phyloP scores from a whole-genome alignment of 1,140 invertebrate species.

The Euschistus heros region DNA sequence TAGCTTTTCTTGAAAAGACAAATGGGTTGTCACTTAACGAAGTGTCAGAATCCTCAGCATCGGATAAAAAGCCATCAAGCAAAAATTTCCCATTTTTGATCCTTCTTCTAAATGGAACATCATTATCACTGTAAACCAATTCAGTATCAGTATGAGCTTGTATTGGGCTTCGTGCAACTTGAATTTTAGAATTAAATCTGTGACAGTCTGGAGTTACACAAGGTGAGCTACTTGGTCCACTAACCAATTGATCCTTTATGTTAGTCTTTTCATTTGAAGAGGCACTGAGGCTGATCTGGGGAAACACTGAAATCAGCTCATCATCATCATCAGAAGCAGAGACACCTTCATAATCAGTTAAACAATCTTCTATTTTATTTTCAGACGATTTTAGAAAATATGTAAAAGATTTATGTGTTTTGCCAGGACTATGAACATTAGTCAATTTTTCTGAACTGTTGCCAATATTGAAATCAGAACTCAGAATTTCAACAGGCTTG shows the following conservation, averaged over 20 bases:
- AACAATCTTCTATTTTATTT: constrained; percentile 20
- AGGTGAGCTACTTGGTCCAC: neutral
- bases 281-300: constrained; percentile 17
- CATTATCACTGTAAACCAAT: neutral
- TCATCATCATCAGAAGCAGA: constrained; percentile 23
- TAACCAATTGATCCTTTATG: neutral
- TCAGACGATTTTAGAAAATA: constrained; percentile 8
- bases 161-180: too few species aligned
- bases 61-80: constrained; percentile 11
- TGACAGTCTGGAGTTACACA: neutral
- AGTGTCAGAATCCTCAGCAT: constrained; percentile 19
- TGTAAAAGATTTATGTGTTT: constrained; percentile 17
- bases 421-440: constrained; percentile 12
- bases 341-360: neutral
- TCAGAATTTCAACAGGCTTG: neutral
- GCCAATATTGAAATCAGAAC: constrained; percentile 6
- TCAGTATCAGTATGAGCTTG: constrained; percentile 2
- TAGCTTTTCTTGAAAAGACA: neutral
- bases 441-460: constrained; percentile 5
- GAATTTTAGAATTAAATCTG: too few species aligned
- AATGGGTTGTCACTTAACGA: neutral
- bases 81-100: constrained; percentile 8
- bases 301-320: constrained; percentile 21
- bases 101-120: neutral
- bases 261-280: constrained; percentile 13